Evolutionary conservation across 2,888 invertebrate species (phyloP).

Genomic region (Nomada goodeniana): DNA sequence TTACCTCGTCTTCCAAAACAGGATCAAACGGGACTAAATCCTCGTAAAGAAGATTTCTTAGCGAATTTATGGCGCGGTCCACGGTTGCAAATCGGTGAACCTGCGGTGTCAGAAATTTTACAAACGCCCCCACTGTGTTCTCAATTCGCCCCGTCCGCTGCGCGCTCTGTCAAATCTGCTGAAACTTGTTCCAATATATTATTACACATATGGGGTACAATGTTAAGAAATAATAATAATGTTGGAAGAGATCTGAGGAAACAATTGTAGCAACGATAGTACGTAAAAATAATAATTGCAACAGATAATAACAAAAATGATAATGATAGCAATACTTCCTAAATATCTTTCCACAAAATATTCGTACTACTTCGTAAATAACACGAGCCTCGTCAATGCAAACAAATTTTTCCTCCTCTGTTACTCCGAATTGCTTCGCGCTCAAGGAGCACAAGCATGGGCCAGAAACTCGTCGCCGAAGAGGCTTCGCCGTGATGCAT

Average conservation of each 20-base stretch:
- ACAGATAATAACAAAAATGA: no score
- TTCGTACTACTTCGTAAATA: neutral
- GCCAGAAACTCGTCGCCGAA: conserved; percentile 54
- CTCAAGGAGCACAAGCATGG: conserved; percentile 38
- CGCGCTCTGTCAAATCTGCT: no score
- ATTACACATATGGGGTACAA: no score
- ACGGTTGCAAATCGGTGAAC: neutral
- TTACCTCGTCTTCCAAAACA: neutral
- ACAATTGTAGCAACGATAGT: no score
- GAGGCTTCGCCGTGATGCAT: conserved; percentile 71
- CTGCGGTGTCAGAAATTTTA: no score
- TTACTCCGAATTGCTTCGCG: neutral
- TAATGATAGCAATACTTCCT: no score
- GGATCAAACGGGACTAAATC: neutral
- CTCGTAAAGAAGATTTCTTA: neutral
- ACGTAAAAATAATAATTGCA: no score
- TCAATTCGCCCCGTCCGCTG: no score
- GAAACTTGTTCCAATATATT: no score
- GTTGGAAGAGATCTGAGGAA: no score
- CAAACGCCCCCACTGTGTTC: no score
- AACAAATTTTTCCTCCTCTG: neutral
- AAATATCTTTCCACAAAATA: neutral
- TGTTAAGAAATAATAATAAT: no score
- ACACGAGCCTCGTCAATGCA: neutral
- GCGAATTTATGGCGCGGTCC: neutral